These are phyloP conservation scores for Ochropacha duplaris DNA, from an alignment of 2,888 invertebrate species.

Conservation along the genomic window DNA sequence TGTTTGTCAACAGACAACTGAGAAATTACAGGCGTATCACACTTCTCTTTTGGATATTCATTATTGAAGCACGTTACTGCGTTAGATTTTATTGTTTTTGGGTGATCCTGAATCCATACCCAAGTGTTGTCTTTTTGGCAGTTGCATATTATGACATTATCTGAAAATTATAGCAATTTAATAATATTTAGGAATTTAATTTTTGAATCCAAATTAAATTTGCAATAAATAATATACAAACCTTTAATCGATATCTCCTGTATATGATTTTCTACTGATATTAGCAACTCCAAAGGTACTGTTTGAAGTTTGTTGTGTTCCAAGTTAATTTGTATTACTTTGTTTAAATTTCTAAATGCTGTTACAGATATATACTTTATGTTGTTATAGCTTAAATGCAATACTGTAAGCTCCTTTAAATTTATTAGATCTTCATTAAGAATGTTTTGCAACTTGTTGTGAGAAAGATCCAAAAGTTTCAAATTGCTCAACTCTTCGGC, in stretches of 20 bases:
- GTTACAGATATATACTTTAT: constrained; percentile 91
- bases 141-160: constrained; percentile 93
- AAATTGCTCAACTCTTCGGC: constrained; percentile 89
- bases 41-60: constrained; percentile 73
- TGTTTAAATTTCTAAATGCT: constrained; percentile 90
- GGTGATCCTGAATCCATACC: constrained; percentile 96
- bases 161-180: too few relatives aligned
- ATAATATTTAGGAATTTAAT: neutral
- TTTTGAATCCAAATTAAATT: neutral
- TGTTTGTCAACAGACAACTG: constrained; percentile 93
- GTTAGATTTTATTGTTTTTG: constrained; percentile 73
- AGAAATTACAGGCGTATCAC: constrained; percentile 88
- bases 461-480: constrained; percentile 91
- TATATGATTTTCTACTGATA: constrained; percentile 92
- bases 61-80: constrained; percentile 64
- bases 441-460: constrained; percentile 91
- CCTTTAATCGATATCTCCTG: constrained; percentile 91
- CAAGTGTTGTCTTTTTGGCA: constrained; percentile 96
- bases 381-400: constrained; percentile 91
- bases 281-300: constrained; percentile 89
- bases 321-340: constrained; percentile 89
- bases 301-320: constrained; percentile 92
- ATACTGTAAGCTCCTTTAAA: constrained; percentile 89
- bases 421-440: constrained; percentile 90
- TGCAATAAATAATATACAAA: constrained; percentile 43